Conservation (phyloP, 2,888 invertebrate species). For the Thera britannica region DNA sequence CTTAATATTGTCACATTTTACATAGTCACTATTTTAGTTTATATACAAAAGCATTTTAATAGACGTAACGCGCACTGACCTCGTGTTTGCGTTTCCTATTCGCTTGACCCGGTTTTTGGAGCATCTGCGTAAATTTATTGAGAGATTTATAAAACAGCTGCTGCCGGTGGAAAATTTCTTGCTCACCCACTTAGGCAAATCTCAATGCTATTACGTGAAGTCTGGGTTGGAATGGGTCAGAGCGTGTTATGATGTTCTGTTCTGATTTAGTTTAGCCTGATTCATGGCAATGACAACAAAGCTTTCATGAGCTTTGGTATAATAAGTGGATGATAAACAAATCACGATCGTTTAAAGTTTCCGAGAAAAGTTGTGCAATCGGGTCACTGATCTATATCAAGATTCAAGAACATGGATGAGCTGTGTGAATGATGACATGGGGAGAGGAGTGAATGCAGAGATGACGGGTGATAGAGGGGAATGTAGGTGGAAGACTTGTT, state of each 20-base stretch:
- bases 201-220: constrained; percentile 4
- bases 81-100: constrained; percentile 55
- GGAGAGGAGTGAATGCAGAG: no score
- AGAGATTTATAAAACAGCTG: constrained; percentile 46
- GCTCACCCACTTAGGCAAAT: constrained; percentile 42
- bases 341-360: constrained; percentile 8
- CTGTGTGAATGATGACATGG: no score
- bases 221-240: neutral
- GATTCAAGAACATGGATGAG: no score
- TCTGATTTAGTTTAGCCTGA: constrained; percentile 16
- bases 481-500: no score
- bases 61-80: constrained; percentile 41
- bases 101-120: constrained; percentile 55
- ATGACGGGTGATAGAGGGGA: no score
- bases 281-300: constrained; percentile 15
- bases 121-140: constrained; percentile 55
- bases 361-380: constrained; percentile 25
- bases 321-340: constrained; percentile 8
- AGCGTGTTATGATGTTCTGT: neutral
- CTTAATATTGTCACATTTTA: neutral
- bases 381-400: constrained; percentile 18
- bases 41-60: constrained; percentile 1
- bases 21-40: neutral
- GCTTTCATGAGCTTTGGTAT: constrained; percentile 16
- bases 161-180: constrained; percentile 49